These are phyloP conservation scores for Arizona elegans DNA, from an alignment of 2,113 vertebrate genomes.

Conservation along the genomic window DNA sequence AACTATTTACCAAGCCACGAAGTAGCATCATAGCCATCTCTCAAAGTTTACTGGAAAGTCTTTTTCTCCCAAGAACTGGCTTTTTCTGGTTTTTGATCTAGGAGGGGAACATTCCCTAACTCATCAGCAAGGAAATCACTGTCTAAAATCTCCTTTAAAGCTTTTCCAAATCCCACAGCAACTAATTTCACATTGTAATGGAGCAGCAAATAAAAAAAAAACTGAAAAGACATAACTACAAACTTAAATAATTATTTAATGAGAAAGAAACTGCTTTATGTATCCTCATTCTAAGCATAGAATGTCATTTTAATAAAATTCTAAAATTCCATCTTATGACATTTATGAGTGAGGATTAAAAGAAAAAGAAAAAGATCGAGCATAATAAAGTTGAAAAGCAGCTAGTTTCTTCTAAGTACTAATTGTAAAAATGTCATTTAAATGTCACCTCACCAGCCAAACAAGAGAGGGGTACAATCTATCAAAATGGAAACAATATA, in stretches of 20 bases:
- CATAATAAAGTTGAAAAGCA: slow-evolving; percentile 42
- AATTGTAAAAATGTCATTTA: slow-evolving; percentile 54
- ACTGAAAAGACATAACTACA: background rate
- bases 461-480: background rate
- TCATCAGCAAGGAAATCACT: background rate
- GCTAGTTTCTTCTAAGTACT: slow-evolving; percentile 42
- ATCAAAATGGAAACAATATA: background rate
- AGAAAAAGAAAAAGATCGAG: slow-evolving; percentile 32
- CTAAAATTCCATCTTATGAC: background rate
- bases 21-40: background rate
- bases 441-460: slow-evolving; percentile 43
- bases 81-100: background rate
- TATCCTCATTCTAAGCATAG: background rate
- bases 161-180: background rate
- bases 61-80: background rate
- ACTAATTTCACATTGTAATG: background rate
- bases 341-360: slow-evolving; percentile 18
- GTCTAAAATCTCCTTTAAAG: background rate
- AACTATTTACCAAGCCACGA: background rate
- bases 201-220: background rate
- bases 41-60: background rate
- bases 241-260: background rate
- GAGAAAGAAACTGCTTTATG: background rate
- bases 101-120: background rate
- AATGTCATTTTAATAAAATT: background rate